A percentile compares a stretch with the other conserved stretches of the same genome.
Conservation (phyloP, 2,797 vertebrate species). For the Scolopax rusticola region DNA sequence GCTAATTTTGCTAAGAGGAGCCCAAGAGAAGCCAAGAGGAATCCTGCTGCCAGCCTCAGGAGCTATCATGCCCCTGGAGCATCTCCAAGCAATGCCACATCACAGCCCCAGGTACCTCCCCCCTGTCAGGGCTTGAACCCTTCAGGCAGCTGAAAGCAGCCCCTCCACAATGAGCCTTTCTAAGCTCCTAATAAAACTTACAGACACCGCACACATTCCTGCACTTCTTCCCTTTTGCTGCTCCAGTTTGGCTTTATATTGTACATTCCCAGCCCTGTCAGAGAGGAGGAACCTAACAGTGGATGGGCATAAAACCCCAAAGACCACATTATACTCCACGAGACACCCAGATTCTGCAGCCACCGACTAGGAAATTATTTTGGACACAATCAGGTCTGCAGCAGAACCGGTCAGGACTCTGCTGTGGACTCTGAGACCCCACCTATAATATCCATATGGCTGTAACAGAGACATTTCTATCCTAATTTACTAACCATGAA, state of each 20-base stretch:
- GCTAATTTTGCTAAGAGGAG: neutral
- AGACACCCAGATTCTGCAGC: neutral
- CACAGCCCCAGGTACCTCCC: neutral
- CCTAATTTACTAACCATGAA: neutral
- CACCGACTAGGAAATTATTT: neutral
- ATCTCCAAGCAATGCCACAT: slow-evolving; percentile 8
- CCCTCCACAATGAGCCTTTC: neutral
- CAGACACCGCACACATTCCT: neutral
- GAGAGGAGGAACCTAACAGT: neutral
- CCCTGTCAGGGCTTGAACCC: slow-evolving; percentile 28
- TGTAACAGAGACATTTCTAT: neutral
- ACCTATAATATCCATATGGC: neutral
- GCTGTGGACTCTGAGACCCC: neutral
- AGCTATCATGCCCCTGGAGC: neutral
- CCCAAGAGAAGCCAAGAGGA: neutral
- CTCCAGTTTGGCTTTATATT: neutral
- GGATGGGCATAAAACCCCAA: neutral
- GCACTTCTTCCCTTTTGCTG: neutral
- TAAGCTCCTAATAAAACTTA: neutral
- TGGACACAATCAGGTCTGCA: neutral
- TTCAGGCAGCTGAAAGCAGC: neutral
- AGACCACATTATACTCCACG: no score
- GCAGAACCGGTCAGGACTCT: neutral
- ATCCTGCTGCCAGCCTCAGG: neutral
- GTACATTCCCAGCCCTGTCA: neutral